A percentile compares a stretch with the other conserved stretches of the same genome.
phyloP scores from a whole-genome alignment of 2,888 invertebrate genomes.

The Zaprionus bogoriensis region DNA sequence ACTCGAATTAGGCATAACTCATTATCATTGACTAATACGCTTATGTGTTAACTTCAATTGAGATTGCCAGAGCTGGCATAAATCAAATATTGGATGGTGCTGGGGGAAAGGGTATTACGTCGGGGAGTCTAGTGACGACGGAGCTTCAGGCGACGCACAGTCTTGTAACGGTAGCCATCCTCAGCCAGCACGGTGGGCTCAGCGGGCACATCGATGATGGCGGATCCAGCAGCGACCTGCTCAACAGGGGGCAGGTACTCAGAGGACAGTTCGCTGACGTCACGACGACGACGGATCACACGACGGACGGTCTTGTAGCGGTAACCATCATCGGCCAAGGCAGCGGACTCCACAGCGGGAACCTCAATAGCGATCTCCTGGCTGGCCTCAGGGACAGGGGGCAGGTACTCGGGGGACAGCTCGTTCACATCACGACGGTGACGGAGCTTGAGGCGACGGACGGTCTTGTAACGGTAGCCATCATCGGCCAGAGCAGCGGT shows the following conservation, averaged over 20 bases:
- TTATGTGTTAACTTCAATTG: conserved; percentile 58
- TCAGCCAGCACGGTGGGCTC: conserved; percentile 37
- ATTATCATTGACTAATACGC: conserved; percentile 71
- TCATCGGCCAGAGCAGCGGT: conserved; percentile 19
- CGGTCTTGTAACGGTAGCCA: conserved; percentile 31
- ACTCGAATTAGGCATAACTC: conserved; percentile 68
- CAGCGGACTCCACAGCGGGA: conserved; percentile 30
- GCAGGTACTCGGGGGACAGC: conserved; percentile 65
- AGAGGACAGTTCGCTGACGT: conserved; percentile 41
- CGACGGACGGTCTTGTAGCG: conserved; percentile 73
- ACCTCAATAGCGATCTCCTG: conserved; percentile 11
- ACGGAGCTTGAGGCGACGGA: conserved; percentile 47
- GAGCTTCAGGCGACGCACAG: conserved; percentile 54
- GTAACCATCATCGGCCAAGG: conserved; percentile 63
- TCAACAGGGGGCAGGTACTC: conserved; percentile 54
- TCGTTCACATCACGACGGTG: conserved; percentile 76
- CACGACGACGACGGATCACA: conserved; percentile 66
- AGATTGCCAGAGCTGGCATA: conserved; percentile 39
- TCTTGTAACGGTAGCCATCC: conserved; percentile 73
- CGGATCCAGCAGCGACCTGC: conserved; percentile 38
- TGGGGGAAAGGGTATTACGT: not conserved
- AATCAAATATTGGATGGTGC: conserved; percentile 39
- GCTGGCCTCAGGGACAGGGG: conserved; percentile 52
- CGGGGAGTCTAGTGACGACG: conserved; percentile 13
- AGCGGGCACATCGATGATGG: conserved; percentile 38